A percentile compares a stretch with the other conserved stretches of the same genome.
These are phyloP conservation scores for Aurelia coerulea DNA, from an alignment of 30 jellyfish, hydroid and myxozoan species.

Conservation along the genomic window DNA sequence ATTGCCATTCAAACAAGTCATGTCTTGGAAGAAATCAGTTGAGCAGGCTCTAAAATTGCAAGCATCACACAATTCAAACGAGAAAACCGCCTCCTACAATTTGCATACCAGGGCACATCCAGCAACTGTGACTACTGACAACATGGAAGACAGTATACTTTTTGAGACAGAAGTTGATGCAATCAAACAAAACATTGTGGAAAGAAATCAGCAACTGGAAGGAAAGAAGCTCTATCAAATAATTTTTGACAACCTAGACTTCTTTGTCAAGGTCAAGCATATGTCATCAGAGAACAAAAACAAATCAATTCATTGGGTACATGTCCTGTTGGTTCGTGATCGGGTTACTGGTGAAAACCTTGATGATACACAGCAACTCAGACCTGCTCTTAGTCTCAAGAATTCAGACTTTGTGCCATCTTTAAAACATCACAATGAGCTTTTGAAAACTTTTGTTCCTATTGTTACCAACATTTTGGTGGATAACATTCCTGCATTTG, in stretches of 20 bases:
- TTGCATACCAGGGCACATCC: too few relatives aligned
- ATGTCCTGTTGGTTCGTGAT: slow-evolving; percentile 6
- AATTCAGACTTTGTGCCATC: slow-evolving; percentile 2
- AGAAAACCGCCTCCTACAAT: not conserved
- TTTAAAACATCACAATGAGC: not conserved
- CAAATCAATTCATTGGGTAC: slow-evolving; percentile 16
- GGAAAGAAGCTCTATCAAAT: slow-evolving; percentile 16
- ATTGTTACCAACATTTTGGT: not conserved
- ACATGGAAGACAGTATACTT: not conserved
- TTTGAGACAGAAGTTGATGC: not conserved
- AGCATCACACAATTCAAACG: not conserved
- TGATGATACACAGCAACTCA: slow-evolving; percentile 3
- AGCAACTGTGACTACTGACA: too few relatives aligned
- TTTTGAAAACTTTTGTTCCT: slow-evolving; percentile 11
- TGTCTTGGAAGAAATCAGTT: slow-evolving; percentile 16
- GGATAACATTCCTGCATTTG: slow-evolving; percentile 15
- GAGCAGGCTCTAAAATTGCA: slow-evolving; percentile 5
- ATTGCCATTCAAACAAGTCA: slow-evolving; percentile 1
- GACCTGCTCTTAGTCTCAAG: slow-evolving; percentile 12
- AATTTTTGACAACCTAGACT: slow-evolving; percentile 15
- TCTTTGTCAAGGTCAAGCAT: slow-evolving; percentile 13
- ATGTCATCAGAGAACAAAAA: slow-evolving; percentile 10
- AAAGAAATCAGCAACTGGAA: slow-evolving; percentile 8
- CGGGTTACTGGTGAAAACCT: slow-evolving; percentile 14
- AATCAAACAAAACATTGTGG: not conserved